Evolutionary conservation across 2,113 vertebrate genomes (phyloP).

Genomic region (Heteronetta atricapilla): DNA sequence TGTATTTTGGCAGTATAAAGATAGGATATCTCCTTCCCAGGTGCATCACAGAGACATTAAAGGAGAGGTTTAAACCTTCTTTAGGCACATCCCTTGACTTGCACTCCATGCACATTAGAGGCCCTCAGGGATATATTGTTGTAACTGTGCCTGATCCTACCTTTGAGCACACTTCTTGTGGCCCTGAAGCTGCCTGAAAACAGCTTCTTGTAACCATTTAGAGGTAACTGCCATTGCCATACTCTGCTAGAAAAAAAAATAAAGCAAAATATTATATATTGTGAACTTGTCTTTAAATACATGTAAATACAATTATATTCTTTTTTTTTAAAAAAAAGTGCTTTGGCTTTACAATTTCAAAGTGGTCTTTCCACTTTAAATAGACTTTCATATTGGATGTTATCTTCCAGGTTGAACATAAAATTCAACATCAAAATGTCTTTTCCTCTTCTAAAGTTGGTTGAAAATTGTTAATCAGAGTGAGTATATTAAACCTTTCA

Average conservation of each 20-base stretch:
- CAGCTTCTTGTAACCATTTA: background rate
- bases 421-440: background rate
- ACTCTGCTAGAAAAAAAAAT: background rate
- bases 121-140: background rate
- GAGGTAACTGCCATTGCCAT: background rate
- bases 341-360: background rate
- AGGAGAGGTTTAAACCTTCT: background rate
- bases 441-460: background rate
- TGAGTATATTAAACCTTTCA: background rate
- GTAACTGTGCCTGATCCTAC: constrained; percentile 10
- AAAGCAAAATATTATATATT: background rate
- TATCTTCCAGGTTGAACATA: background rate
- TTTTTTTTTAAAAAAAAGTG: too few species aligned
- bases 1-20: background rate
- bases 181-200: constrained; percentile 42
- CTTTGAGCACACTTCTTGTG: background rate
- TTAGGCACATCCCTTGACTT: background rate
- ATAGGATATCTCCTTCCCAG: background rate
- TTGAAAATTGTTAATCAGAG: background rate
- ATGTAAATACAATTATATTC: background rate
- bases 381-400: background rate
- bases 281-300: background rate
- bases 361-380: background rate
- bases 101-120: background rate
- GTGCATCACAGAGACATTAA: accelerated